Evolutionary conservation across 2,888 invertebrate species (phyloP), one percentile per base, ranked within the genome.

Genomic region (Plusia festucae): DNA sequence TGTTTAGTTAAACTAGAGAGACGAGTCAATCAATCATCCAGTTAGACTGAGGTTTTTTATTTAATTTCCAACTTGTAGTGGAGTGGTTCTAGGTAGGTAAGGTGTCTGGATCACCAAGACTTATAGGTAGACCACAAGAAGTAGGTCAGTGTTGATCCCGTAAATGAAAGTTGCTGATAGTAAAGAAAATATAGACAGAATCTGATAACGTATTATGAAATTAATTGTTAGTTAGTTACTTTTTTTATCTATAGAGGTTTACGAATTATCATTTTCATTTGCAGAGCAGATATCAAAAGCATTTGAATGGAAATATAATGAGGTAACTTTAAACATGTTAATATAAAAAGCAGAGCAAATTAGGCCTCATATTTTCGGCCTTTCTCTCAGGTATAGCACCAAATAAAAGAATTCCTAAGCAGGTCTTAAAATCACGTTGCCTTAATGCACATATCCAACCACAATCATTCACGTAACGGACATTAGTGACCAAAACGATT

Each of bases 401-500:
- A 66, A 64, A 75, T 53, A 58, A 70, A 73, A 34, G 54, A 70
- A 15, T 58, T 60, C 62, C 40, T 58, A 64, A 55, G 46, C 46
- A 20, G 46, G 46, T 49, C 49, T 60, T 58, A 74, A 61, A 65
- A 62, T 40, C 61, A 55, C 40, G 40, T 24, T 52, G 34, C 57
- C 56, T 76, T 49, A 40, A 61, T 62, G 32, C 49, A 34, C 44
- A 49, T 49, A 18, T 18, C 46, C 40, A 44, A 67, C 59, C 65
- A 44, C 60, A 68, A 78, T 53, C 61, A 27, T 40, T 52, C 57
- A 68, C 60, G 71, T 71, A 76, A 76, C 64, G 44, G 22, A 59
- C 73, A 81, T 81, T 73, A 81, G 64, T 52, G 63, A 11, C 64
- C 72, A 53, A 68, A 70, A 52, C 78, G 61, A 81, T 81, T 82